Conservation (phyloP, 2,888 invertebrate genomes). For the Ferrisia virgata region DNA sequence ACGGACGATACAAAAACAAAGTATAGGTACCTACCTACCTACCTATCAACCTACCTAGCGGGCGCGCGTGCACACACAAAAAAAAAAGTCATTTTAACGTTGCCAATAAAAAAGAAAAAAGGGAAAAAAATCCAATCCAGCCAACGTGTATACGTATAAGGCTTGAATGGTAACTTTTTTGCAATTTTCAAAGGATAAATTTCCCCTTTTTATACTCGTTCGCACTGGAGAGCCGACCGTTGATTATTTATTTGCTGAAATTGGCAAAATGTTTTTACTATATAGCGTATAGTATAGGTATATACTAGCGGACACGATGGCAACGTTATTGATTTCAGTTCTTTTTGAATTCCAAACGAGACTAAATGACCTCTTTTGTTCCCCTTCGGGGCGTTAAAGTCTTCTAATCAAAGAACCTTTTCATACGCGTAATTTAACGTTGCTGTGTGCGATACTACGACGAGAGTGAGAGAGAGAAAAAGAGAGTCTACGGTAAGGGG, state of each 20-base stretch:
- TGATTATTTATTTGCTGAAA: slow-evolving; percentile 28
- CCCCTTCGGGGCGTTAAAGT: slow-evolving; percentile 16
- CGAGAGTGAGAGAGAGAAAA: no score
- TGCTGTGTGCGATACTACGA: neutral
- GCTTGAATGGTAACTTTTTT: neutral
- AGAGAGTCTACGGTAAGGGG: no score
- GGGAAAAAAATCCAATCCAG: neutral
- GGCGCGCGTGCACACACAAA: neutral
- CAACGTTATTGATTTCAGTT: neutral
- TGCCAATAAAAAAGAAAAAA: neutral
- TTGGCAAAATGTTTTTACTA: slow-evolving; percentile 19
- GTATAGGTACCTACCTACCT: no score
- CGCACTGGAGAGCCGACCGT: neutral
- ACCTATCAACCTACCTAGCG: neutral
- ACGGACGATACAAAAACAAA: neutral
- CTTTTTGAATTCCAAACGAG: slow-evolving; percentile 25
- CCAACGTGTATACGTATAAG: neutral
- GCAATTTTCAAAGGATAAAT: neutral
- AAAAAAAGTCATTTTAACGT: neutral
- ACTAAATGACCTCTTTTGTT: slow-evolving; percentile 27
- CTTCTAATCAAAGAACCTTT: slow-evolving; percentile 30
- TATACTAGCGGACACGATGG: neutral
- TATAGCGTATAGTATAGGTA: no score
- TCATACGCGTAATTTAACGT: slow-evolving; percentile 32
- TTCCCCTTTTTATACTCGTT: neutral